Base-by-base conservation (phyloP, 2,113 vertebrate genomes). In the Neolamprologus falcicula region DNA sequence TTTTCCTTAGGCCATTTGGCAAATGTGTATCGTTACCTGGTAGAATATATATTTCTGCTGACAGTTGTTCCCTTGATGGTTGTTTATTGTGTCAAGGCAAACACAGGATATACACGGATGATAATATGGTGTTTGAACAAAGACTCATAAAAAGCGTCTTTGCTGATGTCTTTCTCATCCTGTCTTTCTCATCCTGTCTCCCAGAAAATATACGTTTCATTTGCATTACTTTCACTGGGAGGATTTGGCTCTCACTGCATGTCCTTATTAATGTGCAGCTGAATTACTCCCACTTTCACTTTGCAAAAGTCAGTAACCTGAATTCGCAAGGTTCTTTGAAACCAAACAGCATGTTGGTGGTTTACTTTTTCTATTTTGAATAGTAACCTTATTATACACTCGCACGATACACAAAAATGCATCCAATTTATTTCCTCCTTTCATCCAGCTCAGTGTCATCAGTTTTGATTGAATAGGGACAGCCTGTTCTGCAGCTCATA, bases 401-500 rank as follows among this genome's bases (percentile, higher is more conserved):
- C 16, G 53, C 68, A 42, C 47, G 37, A 85, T 40, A 87, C 57
- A 86, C 6, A 68, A 14, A 68, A 88, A 88, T 54, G 17, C 35
- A 47, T 73, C 45, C 16, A 78, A 80, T 90, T 68, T 80, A 42
- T 83, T 73, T 78, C 50, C 80, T 83, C 21, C 80, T 54, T 89
- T 83, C 19, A 89, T 89, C 53, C 55, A 59, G 26, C 11, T 79
- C 76, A 4, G 7, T 52, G 63, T 90, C 83, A 85, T 52, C 61
- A 52, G 37, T 52, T 93, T 82, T 87, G 90, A 91, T 87, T 92
- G 89, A 89, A 89, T 33, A 71, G 61, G 84, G 24, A 83, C 83
- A 80, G 31, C 33, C 6, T 89, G 87, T 88, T 89, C 83, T 84
- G 78, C 52, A 83, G 86, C 93, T 90, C 88, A 92, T 93, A 96